phyloP scores from a whole-genome alignment of 1,140 invertebrate genomes.

The Drosophila pseudoobscura region DNA sequence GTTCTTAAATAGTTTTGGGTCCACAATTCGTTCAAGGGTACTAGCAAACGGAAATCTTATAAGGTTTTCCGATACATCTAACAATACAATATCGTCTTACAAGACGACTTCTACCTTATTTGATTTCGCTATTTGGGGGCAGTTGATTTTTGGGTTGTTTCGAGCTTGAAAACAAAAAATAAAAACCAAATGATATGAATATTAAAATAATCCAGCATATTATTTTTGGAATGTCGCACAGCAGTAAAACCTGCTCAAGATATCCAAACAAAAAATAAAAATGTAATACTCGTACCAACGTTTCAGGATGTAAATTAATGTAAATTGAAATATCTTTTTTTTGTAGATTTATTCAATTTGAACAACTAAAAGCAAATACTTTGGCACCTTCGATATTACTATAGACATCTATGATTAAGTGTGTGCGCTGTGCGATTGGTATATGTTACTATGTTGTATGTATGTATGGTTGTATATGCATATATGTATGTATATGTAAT shows the following conservation, averaged over 20 bases:
- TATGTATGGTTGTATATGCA: conserved; percentile 14
- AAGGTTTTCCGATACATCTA: conserved; percentile 15
- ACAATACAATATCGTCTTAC: conserved; percentile 19
- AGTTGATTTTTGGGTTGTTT: conserved; percentile 25
- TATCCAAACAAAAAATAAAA: not conserved
- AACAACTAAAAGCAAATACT: conserved; percentile 79
- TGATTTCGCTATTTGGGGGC: conserved; percentile 10
- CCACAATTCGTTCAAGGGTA: conserved; percentile 53
- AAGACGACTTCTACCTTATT: no score
- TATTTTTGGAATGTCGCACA: not conserved
- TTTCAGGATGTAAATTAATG: conserved; percentile 37
- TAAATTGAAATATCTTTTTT: conserved; percentile 33
- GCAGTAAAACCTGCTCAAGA: not conserved
- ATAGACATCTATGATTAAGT: conserved; percentile 29
- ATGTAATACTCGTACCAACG: conserved; percentile 1
- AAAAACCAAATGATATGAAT: not conserved
- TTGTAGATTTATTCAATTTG: conserved; percentile 62
- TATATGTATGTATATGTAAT: conserved; percentile 8
- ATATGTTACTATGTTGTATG: conserved; percentile 17
- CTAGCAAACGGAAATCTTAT: conserved; percentile 48
- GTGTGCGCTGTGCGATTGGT: conserved; percentile 26
- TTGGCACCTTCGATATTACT: conserved; percentile 71
- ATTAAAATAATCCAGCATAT: not conserved
- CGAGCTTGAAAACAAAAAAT: not conserved
- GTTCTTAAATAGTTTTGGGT: conserved; percentile 66